Evolutionary conservation across 2,113 vertebrate genomes (phyloP), one percentile per base, ranked within the genome.

Genomic region (Onychorhynchus coronatus): DNA sequence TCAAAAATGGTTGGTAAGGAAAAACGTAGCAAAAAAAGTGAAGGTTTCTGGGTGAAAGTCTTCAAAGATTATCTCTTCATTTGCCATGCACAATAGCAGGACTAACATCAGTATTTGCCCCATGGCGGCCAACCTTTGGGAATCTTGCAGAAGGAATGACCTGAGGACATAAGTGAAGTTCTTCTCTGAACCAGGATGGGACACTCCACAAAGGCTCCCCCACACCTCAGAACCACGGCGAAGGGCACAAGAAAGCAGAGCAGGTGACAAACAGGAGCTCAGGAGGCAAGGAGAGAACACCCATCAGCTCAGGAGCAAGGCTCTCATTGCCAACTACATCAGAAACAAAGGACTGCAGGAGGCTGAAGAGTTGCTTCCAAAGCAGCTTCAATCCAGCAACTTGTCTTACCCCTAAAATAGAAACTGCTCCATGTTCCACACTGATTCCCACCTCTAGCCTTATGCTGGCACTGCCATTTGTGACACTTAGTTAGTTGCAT

Each of bases 161-260:
- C 6, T 35, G 35, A 71, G 62, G 27, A 66, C 18, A 11, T 19
- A 49, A 49, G 0, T 37, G 33, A 49, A 49, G 0, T 37, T 30
- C 19, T 70, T 31, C 61, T 55, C 82, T 85, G n/a, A 81, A 33
- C 28, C n/a, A 66, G 42, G 50, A 62, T 18, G 39, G 46, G 37
- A 66, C 31, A 41, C 33, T 72, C 52, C 41, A 39, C 35, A 77
- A 73, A 56, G 62, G 5, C 46, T 52, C 58, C 17, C 42, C 27
- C 9, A 13, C 0, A 0, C 2, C 44, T 41, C 52, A 53, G 49
- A 86, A 79, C 63, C 0, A 0, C 61, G 47, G 24, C 1, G 5
- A 87, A 89, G 27, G 44, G 47, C 27, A 22, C 30, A 20, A 23
- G 46, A 65, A 44, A 0, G 0, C 1, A 37, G 22, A 79, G 37